Conservation (phyloP, 2,113 vertebrate species). For the cat (Felis catus) region F.catus_Fca126_mat1.0 CM031424.1:57151501-57152000, state of each 20-base stretch:
- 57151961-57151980: slow-evolving; percentile 19
- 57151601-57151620: slow-evolving; percentile 30
- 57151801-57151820: background rate
- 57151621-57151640: background rate
- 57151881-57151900: background rate
- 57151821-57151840: background rate
- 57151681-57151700: background rate
- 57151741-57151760: background rate
- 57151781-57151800: background rate
- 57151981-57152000: background rate
- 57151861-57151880: background rate
- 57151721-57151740: background rate
- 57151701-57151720: background rate
- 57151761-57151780: background rate
- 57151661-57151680: background rate
- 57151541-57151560: background rate
- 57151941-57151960: background rate
- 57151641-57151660: background rate
- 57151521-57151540: background rate
- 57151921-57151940: background rate
- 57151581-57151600: background rate
- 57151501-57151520: background rate
- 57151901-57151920: background rate
- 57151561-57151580: background rate
- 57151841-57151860: background rate